phyloP scores from a whole-genome alignment of 2,113 vertebrate genomes.

The Leptodactylus fuscus region DNA sequence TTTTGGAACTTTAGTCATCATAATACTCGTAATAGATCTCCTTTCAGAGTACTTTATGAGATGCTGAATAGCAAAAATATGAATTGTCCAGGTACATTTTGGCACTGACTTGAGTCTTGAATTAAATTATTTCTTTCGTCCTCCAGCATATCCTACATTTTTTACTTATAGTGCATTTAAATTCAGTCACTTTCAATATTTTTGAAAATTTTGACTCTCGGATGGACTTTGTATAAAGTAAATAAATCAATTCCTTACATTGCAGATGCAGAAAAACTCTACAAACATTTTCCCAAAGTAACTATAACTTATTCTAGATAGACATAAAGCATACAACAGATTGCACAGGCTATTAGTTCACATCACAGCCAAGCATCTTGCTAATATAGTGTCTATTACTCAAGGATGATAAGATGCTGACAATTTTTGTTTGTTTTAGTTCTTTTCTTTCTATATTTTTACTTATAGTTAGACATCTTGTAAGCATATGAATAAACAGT shows the following conservation, averaged over 20 bases:
- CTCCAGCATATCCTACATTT: background rate
- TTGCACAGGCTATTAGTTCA: too few species aligned
- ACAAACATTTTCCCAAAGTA: background rate
- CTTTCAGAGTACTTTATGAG: background rate
- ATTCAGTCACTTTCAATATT: background rate
- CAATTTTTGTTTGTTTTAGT: too few species aligned
- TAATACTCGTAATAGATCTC: background rate
- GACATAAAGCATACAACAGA: background rate
- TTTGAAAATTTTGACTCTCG: background rate
- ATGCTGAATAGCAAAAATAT: background rate
- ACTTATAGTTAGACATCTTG: too few species aligned
- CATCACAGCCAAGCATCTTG: background rate
- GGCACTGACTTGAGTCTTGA: background rate
- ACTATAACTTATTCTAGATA: background rate
- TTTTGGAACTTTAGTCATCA: background rate
- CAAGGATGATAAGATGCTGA: too few species aligned
- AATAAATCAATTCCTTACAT: background rate
- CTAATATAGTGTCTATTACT: too few species aligned
- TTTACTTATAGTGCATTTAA: slow-evolving; percentile 5
- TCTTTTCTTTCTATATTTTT: too few species aligned
- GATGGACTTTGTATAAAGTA: background rate
- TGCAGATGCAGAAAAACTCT: background rate
- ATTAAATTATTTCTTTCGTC: background rate
- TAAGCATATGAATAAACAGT: too few species aligned
- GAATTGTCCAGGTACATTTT: background rate